Evolutionary conservation across 2,797 vertebrate genomes (phyloP), one percentile per base, ranked within the genome.

Genomic region (Chelmon rostratus): DNA sequence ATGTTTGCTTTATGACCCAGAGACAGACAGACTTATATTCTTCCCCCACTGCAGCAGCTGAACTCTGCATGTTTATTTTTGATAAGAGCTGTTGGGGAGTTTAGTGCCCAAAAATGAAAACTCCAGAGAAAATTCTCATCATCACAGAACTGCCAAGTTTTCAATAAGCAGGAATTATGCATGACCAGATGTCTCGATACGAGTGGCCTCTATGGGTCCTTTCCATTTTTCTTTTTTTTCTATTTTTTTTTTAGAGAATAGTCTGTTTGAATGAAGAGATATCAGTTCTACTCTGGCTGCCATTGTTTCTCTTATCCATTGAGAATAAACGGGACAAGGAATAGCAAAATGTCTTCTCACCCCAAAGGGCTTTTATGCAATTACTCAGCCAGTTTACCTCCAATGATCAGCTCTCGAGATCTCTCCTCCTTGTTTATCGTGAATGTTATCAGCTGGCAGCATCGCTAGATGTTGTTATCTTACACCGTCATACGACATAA

Each of bases 141-240:
- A 89, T 87, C 84, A 62, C 84, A 84, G 78, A 90, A 83, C 67
- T 81, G 91, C 91, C 88, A 91, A 91, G 87, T 85, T 89, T 93
- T 93, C 89, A 93, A 89, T 93, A 91, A 92, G 90, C 85, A 89
- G 86, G 89, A 95, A 94, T 94, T 94, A 94, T 92, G 90, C 91
- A 94, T 91, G 92, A 94, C 81, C 92, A 94, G 92, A 94, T 94
- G 93, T 91, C 89, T 90, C 40, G 90, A 91, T 93, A 85, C 7
- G 64, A 92, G 69, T 73, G 46, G 81, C 86, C 87, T 91, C 86
- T 65, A 12, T 76, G 82, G 75, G 58, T 56, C 83, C 77, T 66
- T 54, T 82, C 11, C 25, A 28, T 57, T 66, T 52, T 50, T 79
- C 44, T 66, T 71, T 50, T 33, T 21, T 62, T 40, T 71, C 65